Evolutionary conservation across 2,113 vertebrate species (phyloP).

Genomic region (Ceyx margarethae): DNA sequence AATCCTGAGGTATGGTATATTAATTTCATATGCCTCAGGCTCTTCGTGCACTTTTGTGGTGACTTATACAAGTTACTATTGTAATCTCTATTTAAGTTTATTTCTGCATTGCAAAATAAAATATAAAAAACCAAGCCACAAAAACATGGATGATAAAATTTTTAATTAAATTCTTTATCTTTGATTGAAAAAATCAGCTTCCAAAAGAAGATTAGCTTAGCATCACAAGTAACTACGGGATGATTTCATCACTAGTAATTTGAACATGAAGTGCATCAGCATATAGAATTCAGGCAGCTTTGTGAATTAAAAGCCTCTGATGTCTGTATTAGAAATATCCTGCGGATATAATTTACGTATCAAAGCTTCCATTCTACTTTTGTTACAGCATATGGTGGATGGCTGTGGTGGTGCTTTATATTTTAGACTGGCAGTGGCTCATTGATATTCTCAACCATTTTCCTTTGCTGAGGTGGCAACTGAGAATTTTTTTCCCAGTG

Average conservation of each 20-base stretch:
- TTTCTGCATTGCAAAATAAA: slow-evolving; percentile 18
- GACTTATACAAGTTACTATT: not conserved
- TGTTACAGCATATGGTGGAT: slow-evolving; percentile 32
- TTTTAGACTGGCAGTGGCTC: not conserved
- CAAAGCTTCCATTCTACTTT: slow-evolving; percentile 67
- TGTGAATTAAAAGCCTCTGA: slow-evolving; percentile 69
- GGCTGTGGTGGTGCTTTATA: not conserved
- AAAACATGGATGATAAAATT: slow-evolving; percentile 52
- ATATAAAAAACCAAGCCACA: not conserved
- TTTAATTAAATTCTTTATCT: slow-evolving; percentile 76
- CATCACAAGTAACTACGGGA: slow-evolving; percentile 57
- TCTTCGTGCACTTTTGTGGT: slow-evolving; percentile 13
- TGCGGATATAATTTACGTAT: slow-evolving; percentile 63
- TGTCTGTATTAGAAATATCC: slow-evolving; percentile 71
- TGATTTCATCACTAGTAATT: slow-evolving; percentile 73
- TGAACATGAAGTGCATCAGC: slow-evolving; percentile 64
- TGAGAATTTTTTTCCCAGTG: not conserved
- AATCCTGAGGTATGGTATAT: not conserved
- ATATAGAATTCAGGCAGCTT: slow-evolving; percentile 58
- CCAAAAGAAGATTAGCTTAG: slow-evolving; percentile 63
- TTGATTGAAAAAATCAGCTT: slow-evolving; percentile 67
- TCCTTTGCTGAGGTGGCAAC: not conserved
- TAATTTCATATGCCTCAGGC: slow-evolving; percentile 40
- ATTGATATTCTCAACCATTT: slow-evolving; percentile 6
- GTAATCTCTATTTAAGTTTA: not conserved